Conservation (phyloP, 2,797 vertebrate genomes). For the Poeciliopsis presidionis region DNA sequence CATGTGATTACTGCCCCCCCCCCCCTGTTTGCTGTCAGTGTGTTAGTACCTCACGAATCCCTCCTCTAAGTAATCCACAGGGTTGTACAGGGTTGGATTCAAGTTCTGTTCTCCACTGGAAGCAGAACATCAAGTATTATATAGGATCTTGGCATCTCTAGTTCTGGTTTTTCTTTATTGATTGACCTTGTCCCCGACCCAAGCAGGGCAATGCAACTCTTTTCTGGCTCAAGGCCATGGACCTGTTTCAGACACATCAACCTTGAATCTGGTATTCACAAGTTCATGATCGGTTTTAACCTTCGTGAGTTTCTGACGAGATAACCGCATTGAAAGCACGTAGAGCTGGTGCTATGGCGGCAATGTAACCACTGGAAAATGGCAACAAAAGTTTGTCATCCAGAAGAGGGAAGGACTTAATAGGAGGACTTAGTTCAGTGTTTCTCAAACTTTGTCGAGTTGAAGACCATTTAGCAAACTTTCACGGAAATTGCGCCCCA, state of each 20-base stretch:
- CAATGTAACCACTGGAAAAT: not conserved
- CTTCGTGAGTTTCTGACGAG: not conserved
- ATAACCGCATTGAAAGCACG: not conserved
- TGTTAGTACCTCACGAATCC: slow-evolving; percentile 17
- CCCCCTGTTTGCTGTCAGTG: slow-evolving; percentile 8
- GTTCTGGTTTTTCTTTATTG: not conserved
- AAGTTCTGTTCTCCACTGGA: not conserved
- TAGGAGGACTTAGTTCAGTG: no score
- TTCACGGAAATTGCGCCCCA: no score
- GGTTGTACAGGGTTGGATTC: not conserved
- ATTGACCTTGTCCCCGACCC: not conserved
- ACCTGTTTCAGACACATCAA: not conserved
- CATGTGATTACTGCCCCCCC: slow-evolving; percentile 48
- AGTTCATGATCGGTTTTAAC: not conserved
- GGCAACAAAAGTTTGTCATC: not conserved
- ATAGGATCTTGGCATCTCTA: not conserved
- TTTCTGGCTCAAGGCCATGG: no score
- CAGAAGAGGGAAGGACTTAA: not conserved
- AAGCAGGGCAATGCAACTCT: no score
- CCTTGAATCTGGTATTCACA: not conserved
- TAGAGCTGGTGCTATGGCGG: not conserved
- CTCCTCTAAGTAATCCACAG: not conserved
- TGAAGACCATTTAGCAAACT: no score
- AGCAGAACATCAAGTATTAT: not conserved
- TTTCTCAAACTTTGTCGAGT: no score